Evolutionary conservation across 2,888 invertebrate species (phyloP), one percentile per base, ranked within the genome.

Genomic region (Coenonympha arcania): DNA sequence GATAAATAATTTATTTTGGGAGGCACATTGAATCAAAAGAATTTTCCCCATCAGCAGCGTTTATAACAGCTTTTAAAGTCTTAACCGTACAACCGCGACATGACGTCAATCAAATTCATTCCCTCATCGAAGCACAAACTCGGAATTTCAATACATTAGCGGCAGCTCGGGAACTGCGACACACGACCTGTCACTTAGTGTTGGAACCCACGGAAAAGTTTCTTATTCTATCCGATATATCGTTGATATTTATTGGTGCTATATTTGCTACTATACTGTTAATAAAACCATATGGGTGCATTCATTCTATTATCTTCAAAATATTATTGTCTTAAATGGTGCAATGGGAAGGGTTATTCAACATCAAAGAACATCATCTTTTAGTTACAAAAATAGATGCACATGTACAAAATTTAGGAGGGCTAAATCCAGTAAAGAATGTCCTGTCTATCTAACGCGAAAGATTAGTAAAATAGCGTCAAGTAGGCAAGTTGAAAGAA

Each of bases 121-220:
- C 26, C 47, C 34, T 52, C 49, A 51, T 49, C 48, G 42, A 39
- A 53, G 59, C 55, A 39, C 50, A 55, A 57, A 57, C 58, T 33
- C 42, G 54, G 55, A 64, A 68, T 69, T 67, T 66, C 67, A 68
- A 63, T 66, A 67, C 66, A 66, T 69, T 66, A 65, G 44, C 52
- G 42, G 54, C 62, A 61, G 62, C 58, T 57, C 55, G 59, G 54
- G 59, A 58, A 56, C 45, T 56, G 57, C 60, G 49, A 58, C 66
- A 63, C 61, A 63, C 59, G 60, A 62, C 63, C 66, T 67, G 71
- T 69, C 72, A 70, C 66, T 70, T 70, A 71, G 56, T 59, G 60
- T 33, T 33, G 24, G 39, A 49, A 26, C 41, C 48, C 43, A 42
- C 36, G 9, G 15, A 28, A 15, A 43, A 34, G 13, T 11, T 8